phyloP scores from a whole-genome alignment of 1,140 invertebrate species.

The Periplaneta americana region DNA sequence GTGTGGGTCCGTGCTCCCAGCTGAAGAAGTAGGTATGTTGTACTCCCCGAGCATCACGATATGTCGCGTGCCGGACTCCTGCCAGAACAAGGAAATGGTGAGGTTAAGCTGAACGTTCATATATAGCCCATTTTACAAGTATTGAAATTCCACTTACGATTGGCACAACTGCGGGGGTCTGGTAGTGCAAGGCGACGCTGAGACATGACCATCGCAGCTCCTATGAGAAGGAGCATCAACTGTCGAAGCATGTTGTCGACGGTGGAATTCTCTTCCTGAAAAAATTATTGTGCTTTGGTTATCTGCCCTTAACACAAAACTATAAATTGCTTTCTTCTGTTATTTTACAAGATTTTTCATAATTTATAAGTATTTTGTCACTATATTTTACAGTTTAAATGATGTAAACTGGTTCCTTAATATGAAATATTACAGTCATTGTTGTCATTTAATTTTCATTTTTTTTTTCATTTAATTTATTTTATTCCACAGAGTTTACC shows the following conservation, averaged over 20 bases:
- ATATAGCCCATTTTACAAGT: not conserved
- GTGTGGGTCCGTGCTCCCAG: slow-evolving; percentile 82
- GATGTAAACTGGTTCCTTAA: too few relatives aligned
- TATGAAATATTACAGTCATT: too few relatives aligned
- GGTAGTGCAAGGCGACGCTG: slow-evolving; percentile 80
- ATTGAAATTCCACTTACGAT: slow-evolving; percentile 58
- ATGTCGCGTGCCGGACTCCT: slow-evolving; percentile 81
- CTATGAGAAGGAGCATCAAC: not conserved
- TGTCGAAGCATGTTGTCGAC: not conserved
- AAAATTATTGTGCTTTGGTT: too few relatives aligned
- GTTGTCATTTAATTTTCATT: too few relatives aligned
- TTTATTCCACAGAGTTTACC: too few relatives aligned
- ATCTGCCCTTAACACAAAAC: too few relatives aligned
- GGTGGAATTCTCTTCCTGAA: not conserved
- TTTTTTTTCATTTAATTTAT: too few relatives aligned
- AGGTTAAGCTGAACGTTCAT: too few relatives aligned
- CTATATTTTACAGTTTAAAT: too few relatives aligned
- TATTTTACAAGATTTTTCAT: too few relatives aligned
- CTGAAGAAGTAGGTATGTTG: slow-evolving; percentile 91
- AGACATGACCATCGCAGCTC: slow-evolving; percentile 60
- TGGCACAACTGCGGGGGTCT: slow-evolving; percentile 81
- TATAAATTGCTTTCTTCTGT: too few relatives aligned
- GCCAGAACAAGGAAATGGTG: not conserved
- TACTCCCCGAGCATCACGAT: slow-evolving; percentile 77
- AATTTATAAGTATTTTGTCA: too few relatives aligned